Evolutionary conservation across 2,113 vertebrate genomes (phyloP), one percentile per base, ranked within the genome.

Genomic region (Zosterops lateralis): DNA sequence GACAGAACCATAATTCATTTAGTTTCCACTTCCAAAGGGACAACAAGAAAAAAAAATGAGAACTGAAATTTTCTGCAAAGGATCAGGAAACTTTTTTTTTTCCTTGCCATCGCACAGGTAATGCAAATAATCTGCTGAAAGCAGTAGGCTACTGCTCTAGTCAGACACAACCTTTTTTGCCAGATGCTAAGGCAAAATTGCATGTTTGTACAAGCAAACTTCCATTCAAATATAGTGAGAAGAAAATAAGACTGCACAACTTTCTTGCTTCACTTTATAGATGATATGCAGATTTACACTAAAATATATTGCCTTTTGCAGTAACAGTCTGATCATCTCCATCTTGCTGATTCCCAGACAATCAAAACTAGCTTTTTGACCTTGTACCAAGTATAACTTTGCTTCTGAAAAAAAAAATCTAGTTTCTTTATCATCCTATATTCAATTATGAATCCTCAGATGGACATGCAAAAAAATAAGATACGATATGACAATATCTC

Each of bases 1-100:
- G 91, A 95, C 92, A 97, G 62, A 89, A 85, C 45, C 67, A 62
- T 95, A 97, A 97, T 89, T 97, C 83, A 97, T 92, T 96, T 66
- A 72, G 45, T 56, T 89, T 97, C 92, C 62, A 95, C 84, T 96
- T 87, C 60, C 72, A 92, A 92, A 96, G 96, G 87, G 20, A 81
- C 40, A 96, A 96, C 87, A 96, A 86, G 4, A 96, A 81, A 95
- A 92, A 87, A 97, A 96, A 96, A 31, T 87, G 83, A 97, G 84
- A 94, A 96, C 64, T 91, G 87, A 95, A 92, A 96, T 97, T 95
- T 97, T 92, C 82, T 96, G 93, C 72, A 73, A 83, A 95, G 77
- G 78, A 97, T 93, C 71, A 95, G 92, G 93, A 97, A 92, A 91
- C 22, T 57, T 80, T 95, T 94, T 82, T 82, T 89, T 93, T 34